A percentile compares a stretch with the other conserved stretches of the same genome.
These are phyloP conservation scores for Epirrhoe alternata DNA, from an alignment of 2,888 invertebrate genomes.

Conservation along the genomic window DNA sequence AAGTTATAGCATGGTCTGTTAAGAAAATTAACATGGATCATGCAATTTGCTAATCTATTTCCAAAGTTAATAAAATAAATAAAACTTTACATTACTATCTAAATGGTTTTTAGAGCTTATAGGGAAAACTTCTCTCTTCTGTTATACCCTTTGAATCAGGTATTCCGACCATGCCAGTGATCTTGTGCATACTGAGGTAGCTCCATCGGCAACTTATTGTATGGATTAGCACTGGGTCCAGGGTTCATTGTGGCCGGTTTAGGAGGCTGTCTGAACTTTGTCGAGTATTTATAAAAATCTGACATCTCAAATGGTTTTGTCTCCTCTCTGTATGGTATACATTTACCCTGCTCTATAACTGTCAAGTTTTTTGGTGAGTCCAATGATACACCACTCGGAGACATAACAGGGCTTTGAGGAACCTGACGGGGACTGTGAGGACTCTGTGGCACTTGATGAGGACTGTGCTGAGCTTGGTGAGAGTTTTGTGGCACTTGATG, in stretches of 20 bases:
- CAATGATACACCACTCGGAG: conserved; percentile 83
- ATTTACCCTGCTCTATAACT: conserved; percentile 94
- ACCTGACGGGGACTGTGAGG: conserved; percentile 68
- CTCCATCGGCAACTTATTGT: conserved; percentile 76
- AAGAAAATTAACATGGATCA: conserved; percentile 17
- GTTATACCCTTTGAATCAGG: conserved; percentile 45
- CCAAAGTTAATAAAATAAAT: not conserved
- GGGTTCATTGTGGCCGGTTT: conserved; percentile 61
- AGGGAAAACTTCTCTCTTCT: too few species aligned
- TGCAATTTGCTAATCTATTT: not conserved
- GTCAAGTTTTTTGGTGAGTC: conserved; percentile 94
- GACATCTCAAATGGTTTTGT: conserved; percentile 99
- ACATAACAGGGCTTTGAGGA: conserved; percentile 69
- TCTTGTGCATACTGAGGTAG: conserved; percentile 75
- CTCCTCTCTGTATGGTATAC: conserved; percentile 96
- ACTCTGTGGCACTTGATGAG: conserved; percentile 59
- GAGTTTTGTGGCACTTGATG: conserved; percentile 59
- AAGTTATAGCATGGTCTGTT: conserved; percentile 6
- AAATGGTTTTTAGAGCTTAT: too few species aligned
- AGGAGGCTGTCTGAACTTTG: conserved; percentile 91
- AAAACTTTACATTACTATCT: not conserved
- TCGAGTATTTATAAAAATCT: conserved; percentile 98
- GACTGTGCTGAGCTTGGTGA: conserved; percentile 67
- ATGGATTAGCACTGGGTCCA: conserved; percentile 57
- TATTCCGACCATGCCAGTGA: conserved; percentile 73